Evolutionary conservation across 1,140 invertebrate genomes (phyloP).

Genomic region (Diachasma alloeum): DNA sequence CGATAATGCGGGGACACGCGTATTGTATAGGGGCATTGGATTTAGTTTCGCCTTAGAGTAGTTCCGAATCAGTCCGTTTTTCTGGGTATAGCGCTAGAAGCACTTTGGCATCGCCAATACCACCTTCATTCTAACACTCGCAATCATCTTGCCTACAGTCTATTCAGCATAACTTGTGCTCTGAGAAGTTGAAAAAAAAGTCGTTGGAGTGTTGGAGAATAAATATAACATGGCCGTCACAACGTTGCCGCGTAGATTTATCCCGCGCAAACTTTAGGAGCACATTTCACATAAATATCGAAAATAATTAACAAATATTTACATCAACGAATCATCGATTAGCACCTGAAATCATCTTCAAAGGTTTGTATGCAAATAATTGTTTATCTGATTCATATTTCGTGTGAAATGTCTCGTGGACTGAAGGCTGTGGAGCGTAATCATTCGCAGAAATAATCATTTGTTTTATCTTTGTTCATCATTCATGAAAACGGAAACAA

Average conservation of each 20-base stretch:
- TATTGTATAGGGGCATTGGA: too few relatives aligned
- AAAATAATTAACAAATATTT: neutral
- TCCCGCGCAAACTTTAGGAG: neutral
- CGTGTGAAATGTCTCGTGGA: neutral
- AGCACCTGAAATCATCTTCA: neutral
- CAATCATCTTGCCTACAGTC: too few relatives aligned
- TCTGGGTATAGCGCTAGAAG: too few relatives aligned
- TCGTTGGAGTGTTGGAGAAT: neutral
- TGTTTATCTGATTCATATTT: neutral
- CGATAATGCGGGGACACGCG: too few relatives aligned
- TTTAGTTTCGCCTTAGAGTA: too few relatives aligned
- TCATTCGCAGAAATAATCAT: neutral
- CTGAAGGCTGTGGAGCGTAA: neutral
- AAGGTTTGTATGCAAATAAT: neutral
- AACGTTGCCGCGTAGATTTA: conserved; percentile 8
- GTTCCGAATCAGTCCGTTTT: too few relatives aligned
- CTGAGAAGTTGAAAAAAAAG: too few relatives aligned
- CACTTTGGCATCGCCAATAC: too few relatives aligned
- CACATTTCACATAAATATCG: neutral
- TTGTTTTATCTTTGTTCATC: neutral
- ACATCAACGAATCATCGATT: neutral
- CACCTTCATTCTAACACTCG: too few relatives aligned
- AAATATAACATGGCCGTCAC: neutral
- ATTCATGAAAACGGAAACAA: neutral
- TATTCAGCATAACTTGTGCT: too few relatives aligned